A percentile compares a stretch with the other conserved stretches of the same genome.
phyloP scores from a whole-genome alignment of 2,113 vertebrate genomes.

The Esox niger region DNA sequence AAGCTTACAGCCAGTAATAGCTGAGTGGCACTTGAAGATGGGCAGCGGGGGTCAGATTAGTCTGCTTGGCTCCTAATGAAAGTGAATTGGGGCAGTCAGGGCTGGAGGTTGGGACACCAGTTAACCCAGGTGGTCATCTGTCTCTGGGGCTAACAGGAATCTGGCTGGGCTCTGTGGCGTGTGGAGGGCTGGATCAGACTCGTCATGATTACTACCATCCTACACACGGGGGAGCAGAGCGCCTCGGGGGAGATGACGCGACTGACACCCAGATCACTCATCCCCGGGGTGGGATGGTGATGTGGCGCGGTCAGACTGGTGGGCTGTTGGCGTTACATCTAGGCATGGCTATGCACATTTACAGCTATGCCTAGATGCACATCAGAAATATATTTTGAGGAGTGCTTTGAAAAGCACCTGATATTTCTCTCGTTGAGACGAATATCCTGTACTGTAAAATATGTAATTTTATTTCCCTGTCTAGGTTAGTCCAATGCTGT shows the following conservation, averaged over 20 bases:
- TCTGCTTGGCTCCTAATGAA: slow-evolving; percentile 77
- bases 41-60: slow-evolving; percentile 72
- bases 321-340: slow-evolving; percentile 41
- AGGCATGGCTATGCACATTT: no score
- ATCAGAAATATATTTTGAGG: slow-evolving; percentile 1
- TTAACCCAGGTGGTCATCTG: slow-evolving; percentile 70
- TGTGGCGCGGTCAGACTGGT: slow-evolving; percentile 38
- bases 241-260: slow-evolving; percentile 16
- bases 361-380: no score
- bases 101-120: slow-evolving; percentile 50
- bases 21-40: slow-evolving; percentile 83
- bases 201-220: slow-evolving; percentile 66
- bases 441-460: no score
- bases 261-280: slow-evolving; percentile 58
- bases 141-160: slow-evolving; percentile 56
- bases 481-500: background rate
- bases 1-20: slow-evolving; percentile 93
- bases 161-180: slow-evolving; percentile 37
- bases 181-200: background rate
- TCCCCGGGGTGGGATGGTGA: slow-evolving; percentile 57
- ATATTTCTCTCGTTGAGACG: no score
- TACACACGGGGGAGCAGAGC: slow-evolving; percentile 53
- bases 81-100: slow-evolving; percentile 67
- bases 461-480: no score
- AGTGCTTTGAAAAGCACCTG: no score